phyloP scores from a whole-genome alignment of 2,888 invertebrate species.

The Ethmia dodecea region DNA sequence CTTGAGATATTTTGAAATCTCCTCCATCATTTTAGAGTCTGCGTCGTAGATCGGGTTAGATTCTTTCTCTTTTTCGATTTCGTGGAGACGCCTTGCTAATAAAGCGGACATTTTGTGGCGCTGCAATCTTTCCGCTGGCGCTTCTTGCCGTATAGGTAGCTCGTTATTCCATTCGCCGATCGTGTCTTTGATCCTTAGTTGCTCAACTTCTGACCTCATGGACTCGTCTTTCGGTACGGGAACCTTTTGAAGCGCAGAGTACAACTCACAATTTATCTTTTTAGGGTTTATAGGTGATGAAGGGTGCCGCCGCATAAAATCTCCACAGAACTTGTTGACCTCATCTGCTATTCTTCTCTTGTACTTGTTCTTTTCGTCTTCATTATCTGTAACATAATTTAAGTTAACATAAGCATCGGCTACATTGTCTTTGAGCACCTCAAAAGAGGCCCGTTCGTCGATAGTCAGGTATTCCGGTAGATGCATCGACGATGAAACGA shows the following conservation, averaged over 20 bases:
- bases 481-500: constrained; percentile 37
- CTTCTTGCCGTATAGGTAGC: constrained; percentile 29
- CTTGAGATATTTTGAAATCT: constrained; percentile 35
- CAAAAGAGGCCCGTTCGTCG: constrained; percentile 36
- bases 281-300: constrained; percentile 25
- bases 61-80: constrained; percentile 34
- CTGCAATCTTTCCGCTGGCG: constrained; percentile 21
- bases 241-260: constrained; percentile 34
- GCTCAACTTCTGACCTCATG: constrained; percentile 35
- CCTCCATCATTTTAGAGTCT: constrained; percentile 24
- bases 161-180: constrained; percentile 37
- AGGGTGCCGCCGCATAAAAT: constrained; percentile 36
- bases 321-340: constrained; percentile 38
- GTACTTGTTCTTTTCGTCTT: constrained; percentile 26
- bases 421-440: constrained; percentile 42
- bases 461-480: constrained; percentile 18
- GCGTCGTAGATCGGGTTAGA: constrained; percentile 15
- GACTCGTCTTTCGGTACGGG: constrained; percentile 34
- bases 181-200: constrained; percentile 35
- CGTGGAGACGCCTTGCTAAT: constrained; percentile 35
- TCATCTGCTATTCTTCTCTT: constrained; percentile 34
- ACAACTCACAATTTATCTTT: constrained; percentile 35
- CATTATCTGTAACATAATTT: constrained; percentile 29
- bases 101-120: constrained; percentile 32
- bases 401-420: constrained; percentile 50